phyloP scores from a whole-genome alignment of 2,113 vertebrate genomes.

The Siniperca knerii region DNA sequence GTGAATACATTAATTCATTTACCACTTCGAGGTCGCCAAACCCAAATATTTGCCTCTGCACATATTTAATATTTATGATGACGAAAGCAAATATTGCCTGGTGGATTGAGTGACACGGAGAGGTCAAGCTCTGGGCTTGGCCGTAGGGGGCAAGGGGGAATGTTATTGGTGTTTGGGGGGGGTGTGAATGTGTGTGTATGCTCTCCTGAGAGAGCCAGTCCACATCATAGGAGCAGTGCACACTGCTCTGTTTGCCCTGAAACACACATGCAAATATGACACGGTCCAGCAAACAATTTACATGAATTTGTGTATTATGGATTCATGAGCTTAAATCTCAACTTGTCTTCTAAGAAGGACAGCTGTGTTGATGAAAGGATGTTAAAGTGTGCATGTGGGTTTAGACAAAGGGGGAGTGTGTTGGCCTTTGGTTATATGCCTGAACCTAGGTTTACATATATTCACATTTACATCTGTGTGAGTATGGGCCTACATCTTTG shows the following conservation, averaged over 20 bases:
- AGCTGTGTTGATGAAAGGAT: slow-evolving; percentile 62
- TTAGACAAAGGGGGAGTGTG: background rate
- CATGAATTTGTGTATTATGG: slow-evolving; percentile 75
- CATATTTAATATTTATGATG: slow-evolving; percentile 87
- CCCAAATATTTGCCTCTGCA: slow-evolving; percentile 83
- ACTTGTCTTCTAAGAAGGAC: slow-evolving; percentile 55
- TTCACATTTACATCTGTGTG: slow-evolving; percentile 28
- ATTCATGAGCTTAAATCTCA: slow-evolving; percentile 74
- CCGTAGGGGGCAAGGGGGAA: slow-evolving; percentile 60
- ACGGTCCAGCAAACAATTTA: slow-evolving; percentile 72
- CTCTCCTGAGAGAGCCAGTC: slow-evolving; percentile 75
- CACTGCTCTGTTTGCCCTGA: slow-evolving; percentile 70
- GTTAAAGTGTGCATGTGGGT: slow-evolving; percentile 38
- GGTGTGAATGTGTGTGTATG: slow-evolving; percentile 58
- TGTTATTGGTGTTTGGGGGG: slow-evolving; percentile 55
- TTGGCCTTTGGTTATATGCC: slow-evolving; percentile 28
- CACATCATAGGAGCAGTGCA: slow-evolving; percentile 74
- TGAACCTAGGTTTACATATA: slow-evolving; percentile 21
- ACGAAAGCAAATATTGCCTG: slow-evolving; percentile 82
- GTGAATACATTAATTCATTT: slow-evolving; percentile 86
- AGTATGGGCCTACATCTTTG: slow-evolving; percentile 37
- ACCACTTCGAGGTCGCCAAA: slow-evolving; percentile 83
- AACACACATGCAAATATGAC: slow-evolving; percentile 73
- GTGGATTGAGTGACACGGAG: slow-evolving; percentile 81
- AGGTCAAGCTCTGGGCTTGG: slow-evolving; percentile 79